These are phyloP conservation scores for Cistogaster globosa DNA, from an alignment of 2,888 invertebrate genomes.

Conservation along the genomic window DNA sequence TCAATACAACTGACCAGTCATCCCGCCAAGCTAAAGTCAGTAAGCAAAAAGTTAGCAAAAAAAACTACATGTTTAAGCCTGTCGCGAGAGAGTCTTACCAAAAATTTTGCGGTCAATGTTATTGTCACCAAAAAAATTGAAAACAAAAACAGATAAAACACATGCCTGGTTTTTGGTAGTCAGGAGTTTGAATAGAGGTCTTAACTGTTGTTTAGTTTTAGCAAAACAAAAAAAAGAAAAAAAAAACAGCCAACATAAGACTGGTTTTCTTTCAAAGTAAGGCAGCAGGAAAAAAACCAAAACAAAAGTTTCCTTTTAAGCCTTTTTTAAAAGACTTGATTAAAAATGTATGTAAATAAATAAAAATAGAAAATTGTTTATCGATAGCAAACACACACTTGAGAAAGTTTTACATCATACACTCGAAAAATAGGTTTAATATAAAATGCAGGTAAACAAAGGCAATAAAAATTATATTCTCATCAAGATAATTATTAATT, in stretches of 20 bases:
- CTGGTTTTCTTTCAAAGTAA: constrained; percentile 62
- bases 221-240: constrained; percentile 7
- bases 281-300: constrained; percentile 26
- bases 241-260: constrained; percentile 27
- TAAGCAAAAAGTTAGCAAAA: constrained; percentile 35
- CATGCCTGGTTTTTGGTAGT: constrained; percentile 49
- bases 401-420: constrained; percentile 38
- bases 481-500: constrained; percentile 67
- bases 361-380: constrained; percentile 59
- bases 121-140: constrained; percentile 66
- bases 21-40: constrained; percentile 64
- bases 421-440: constrained; percentile 33
- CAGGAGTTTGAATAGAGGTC: constrained; percentile 57
- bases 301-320: constrained; percentile 58
- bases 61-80: constrained; percentile 41
- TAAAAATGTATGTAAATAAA: constrained; percentile 20
- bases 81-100: constrained; percentile 64
- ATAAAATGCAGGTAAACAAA: not conserved
- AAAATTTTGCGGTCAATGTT: constrained; percentile 72
- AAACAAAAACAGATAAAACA: constrained; percentile 47
- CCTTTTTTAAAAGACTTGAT: constrained; percentile 27
- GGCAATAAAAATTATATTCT: constrained; percentile 18
- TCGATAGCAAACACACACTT: constrained; percentile 31
- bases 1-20: constrained; percentile 57
- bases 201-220: constrained; percentile 65